Base-by-base conservation (phyloP, 2,797 vertebrate genomes). In the Amphiprion clarkii region DNA sequence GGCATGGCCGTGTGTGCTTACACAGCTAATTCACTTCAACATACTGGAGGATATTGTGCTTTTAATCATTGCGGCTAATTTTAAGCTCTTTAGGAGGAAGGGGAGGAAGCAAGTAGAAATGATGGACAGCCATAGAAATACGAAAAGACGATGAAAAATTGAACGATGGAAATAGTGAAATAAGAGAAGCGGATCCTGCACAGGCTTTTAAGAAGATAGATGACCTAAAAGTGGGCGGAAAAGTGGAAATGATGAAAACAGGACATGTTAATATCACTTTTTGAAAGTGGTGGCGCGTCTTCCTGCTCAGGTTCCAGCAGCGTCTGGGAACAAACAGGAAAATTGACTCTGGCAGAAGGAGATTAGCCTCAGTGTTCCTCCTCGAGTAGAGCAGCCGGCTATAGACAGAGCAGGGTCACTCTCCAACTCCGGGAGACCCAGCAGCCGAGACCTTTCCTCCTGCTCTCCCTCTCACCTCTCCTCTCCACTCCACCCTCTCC, bases 311-410 rank as follows among this genome's bases (percentile, higher is more conserved):
- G 63, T 85, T 88, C 68, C 72, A 71, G 62, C 71, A 27, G 60
- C 44, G 73, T 77, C 67, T 78, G 78, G 76, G 77, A 88, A 87
- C 75, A 83, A 88, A 66, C 27, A 71, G 67, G 59, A 79, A 69
- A 81, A 82, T 75, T 54, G 74, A 76, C 82, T 90, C 76, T 81
- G 81, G 82, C 87, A 90, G 74, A 79, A 79, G 82, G 60, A 92
- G 89, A 90, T 91, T 91, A 91, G 88, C 79, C 69, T 82, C 74
- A 59, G 59, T 61, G 68, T 75, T 79, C 69, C 70, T 84, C 74
- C 44, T 54, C 29, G 48, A 82, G 73, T 57, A 83, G 69, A 65
- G 54, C 57, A 78, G 68, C 65, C 75, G 68, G 77, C 75, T 69
- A 33, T 60, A 79, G 71, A 66, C 49, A 49, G 67, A 83, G 73